Evolutionary conservation across 2,888 invertebrate genomes (phyloP).

Genomic region (Drosophila sordidula): DNA sequence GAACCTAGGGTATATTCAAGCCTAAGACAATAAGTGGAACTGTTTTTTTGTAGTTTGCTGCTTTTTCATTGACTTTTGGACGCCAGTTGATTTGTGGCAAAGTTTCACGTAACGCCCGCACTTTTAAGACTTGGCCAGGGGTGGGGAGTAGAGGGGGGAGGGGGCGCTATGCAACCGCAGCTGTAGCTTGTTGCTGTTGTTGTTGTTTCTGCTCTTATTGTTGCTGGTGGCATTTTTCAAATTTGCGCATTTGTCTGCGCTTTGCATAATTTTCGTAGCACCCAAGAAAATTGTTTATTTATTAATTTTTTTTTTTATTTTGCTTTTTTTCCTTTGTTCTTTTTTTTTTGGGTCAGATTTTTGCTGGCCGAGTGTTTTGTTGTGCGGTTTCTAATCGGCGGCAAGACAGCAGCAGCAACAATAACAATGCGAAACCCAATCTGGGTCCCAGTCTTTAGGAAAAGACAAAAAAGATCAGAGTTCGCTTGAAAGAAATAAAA

Average conservation of each 20-base stretch:
- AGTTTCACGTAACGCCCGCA: slow-evolving; percentile 39
- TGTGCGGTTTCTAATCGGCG: slow-evolving; percentile 58
- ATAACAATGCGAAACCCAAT: slow-evolving; percentile 35
- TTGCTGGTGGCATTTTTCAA: slow-evolving; percentile 74
- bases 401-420: slow-evolving; percentile 9
- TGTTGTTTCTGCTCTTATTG: slow-evolving; percentile 10
- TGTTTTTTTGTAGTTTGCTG: slow-evolving; percentile 20
- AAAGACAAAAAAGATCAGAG: slow-evolving; percentile 67
- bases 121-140: neutral
- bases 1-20: neutral
- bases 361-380: slow-evolving; percentile 54
- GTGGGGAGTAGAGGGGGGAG: neutral
- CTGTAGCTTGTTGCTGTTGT: slow-evolving; percentile 39
- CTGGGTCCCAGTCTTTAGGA: slow-evolving; percentile 25
- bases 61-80: slow-evolving; percentile 39
- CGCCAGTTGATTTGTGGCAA: slow-evolving; percentile 39
- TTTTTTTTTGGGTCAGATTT: slow-evolving; percentile 63
- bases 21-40: neutral
- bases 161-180: slow-evolving; percentile 37
- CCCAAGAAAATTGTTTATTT: slow-evolving; percentile 61
- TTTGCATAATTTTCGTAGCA: slow-evolving; percentile 71
- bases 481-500: slow-evolving; percentile 44
- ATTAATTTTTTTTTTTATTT: slow-evolving; percentile 43
- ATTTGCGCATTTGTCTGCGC: slow-evolving; percentile 76
- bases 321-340: slow-evolving; percentile 23